These are phyloP conservation scores for Benthosema pterotum DNA, from an alignment of 2,797 vertebrate genomes.

Conservation along the genomic window DNA sequence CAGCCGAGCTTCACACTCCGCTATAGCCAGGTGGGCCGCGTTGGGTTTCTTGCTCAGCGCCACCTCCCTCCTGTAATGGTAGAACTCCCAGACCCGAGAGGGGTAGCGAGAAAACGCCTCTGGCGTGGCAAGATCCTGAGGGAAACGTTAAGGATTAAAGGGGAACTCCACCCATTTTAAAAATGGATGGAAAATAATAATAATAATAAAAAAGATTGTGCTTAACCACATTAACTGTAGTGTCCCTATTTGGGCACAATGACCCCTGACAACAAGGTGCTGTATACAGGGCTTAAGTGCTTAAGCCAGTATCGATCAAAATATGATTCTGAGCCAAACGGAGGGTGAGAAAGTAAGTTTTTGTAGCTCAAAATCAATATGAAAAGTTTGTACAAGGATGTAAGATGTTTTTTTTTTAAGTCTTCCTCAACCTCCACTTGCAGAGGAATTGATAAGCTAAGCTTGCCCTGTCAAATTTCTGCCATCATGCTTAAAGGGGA, in stretches of 20 bases:
- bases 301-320: background rate
- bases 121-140: slow-evolving; percentile 90
- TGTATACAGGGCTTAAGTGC: too few species aligned
- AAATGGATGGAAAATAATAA: too few species aligned
- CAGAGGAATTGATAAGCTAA: too few species aligned
- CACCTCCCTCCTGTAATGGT: slow-evolving; percentile 91
- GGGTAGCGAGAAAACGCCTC: slow-evolving; percentile 90
- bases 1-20: slow-evolving; percentile 88
- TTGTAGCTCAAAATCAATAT: background rate
- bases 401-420: slow-evolving; percentile 15
- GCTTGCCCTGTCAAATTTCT: too few species aligned
- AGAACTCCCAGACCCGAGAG: slow-evolving; percentile 95
- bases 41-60: slow-evolving; percentile 86
- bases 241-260: too few species aligned
- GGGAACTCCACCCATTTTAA: too few species aligned
- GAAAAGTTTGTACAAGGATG: background rate
- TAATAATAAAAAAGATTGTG: too few species aligned
- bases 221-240: too few species aligned
- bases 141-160: slow-evolving; percentile 2
- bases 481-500: too few species aligned
- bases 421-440: background rate
- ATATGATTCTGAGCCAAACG: background rate
- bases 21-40: slow-evolving; percentile 87
- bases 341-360: background rate
- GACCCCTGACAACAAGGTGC: too few species aligned